A percentile compares a stretch with the other conserved stretches of the same genome.
Evolutionary conservation across 2,113 vertebrate species (phyloP).

Genomic region (Neogobius melanostomus): DNA sequence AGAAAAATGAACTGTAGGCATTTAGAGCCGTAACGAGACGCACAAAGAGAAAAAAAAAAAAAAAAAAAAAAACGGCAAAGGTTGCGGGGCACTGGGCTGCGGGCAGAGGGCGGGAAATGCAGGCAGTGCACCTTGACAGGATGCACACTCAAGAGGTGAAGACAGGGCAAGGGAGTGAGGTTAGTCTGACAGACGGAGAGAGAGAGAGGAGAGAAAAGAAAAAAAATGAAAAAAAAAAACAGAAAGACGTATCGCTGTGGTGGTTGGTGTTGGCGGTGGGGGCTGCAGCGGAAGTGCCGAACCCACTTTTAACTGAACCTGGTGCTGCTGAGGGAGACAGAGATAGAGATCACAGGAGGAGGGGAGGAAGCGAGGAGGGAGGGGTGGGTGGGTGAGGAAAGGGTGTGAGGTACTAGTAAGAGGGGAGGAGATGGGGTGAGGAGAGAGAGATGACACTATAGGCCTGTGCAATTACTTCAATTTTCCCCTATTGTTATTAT

Average conservation of each 20-base stretch:
- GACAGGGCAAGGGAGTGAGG: conserved; percentile 64
- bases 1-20: conserved; percentile 47
- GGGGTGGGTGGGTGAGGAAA: conserved; percentile 48
- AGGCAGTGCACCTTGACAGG: conserved; percentile 72
- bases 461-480: background rate
- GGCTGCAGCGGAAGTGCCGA: conserved; percentile 52
- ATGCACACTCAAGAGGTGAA: conserved; percentile 66
- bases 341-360: conserved; percentile 62
- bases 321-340: conserved; percentile 32
- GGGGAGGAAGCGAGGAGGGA: conserved; percentile 55
- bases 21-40: conserved; percentile 51
- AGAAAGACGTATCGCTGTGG: conserved; percentile 38
- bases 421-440: conserved; percentile 31
- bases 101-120: background rate
- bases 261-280: background rate
- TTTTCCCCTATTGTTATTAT: too few species aligned
- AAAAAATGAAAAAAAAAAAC: too few species aligned
- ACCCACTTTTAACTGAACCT: conserved; percentile 71
- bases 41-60: conserved; percentile 46
- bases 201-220: too few species aligned
- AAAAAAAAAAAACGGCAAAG: conserved; percentile 53
- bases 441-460: conserved; percentile 33
- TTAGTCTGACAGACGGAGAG: conserved; percentile 63
- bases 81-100: conserved; percentile 50
- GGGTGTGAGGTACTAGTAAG: too few species aligned